Percentiles rank a stretch among this genome's conserved stretches.
Conservation (phyloP, 2,113 vertebrate species). For the Dolichotis patagonum region DNA sequence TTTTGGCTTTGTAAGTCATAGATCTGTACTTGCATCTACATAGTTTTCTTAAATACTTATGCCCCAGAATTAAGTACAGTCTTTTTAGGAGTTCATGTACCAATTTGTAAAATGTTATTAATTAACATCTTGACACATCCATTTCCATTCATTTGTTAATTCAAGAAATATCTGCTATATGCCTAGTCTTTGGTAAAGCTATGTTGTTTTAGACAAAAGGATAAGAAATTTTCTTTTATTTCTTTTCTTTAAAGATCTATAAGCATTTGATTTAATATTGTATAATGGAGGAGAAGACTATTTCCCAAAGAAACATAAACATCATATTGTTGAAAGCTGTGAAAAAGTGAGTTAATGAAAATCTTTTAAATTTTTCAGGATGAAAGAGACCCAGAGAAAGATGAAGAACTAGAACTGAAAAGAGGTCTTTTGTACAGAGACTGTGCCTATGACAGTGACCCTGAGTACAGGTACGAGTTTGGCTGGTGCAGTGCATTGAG, state of each 20-base stretch:
- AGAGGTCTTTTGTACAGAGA: constrained; percentile 65
- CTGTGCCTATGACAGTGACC: constrained; percentile 79
- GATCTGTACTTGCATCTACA: neutral
- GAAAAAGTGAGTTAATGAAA: constrained; percentile 78
- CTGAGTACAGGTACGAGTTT: constrained; percentile 84
- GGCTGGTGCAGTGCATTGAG: neutral
- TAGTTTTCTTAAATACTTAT: neutral
- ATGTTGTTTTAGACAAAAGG: constrained; percentile 80
- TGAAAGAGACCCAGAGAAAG: constrained; percentile 83
- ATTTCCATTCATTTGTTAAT: neutral
- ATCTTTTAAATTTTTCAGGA: constrained; percentile 83
- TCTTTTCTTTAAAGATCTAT: constrained; percentile 77
- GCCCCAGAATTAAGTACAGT: neutral
- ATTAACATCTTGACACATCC: neutral
- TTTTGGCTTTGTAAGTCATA: constrained; percentile 30
- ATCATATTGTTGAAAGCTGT: constrained; percentile 4
- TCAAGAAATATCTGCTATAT: neutral
- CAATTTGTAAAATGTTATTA: neutral
- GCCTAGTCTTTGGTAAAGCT: constrained; percentile 62
- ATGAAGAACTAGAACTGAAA: constrained; percentile 77
- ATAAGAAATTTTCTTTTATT: constrained; percentile 76
- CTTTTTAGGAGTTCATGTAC: neutral
- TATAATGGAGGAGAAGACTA: constrained; percentile 14
- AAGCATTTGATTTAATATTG: constrained; percentile 77
- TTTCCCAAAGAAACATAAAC: constrained; percentile 51